Base-by-base conservation (phyloP, 2,113 vertebrate species). In the Gopherus flavomarginatus region DNA sequence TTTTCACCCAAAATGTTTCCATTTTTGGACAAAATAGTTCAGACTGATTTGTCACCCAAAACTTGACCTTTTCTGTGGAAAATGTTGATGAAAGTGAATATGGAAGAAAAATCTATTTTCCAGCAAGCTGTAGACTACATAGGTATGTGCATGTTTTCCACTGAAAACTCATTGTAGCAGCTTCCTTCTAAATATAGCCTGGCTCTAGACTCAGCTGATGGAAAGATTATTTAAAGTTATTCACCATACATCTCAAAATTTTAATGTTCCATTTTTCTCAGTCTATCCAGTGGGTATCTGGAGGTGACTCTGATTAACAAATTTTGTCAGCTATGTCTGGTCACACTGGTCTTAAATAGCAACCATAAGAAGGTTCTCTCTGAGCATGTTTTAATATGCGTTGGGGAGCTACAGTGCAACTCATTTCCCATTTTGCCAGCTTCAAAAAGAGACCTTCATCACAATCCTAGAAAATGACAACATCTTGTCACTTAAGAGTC, bases 191-290 rank as follows among this genome's bases (percentile, higher is more conserved):
- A 97, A 97, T 93, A 83, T 75, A 94, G 93, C 81, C 75, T 82
- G 94, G 53, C 47, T 59, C 57, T 81, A 93, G 96, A 89, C 90
- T 97, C 97, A 95, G 95, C 95, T 89, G n/a, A 96, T 96, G 82
- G 83, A 72, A 83, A 87, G 83, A 90, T 77, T 87, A 31, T 59
- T 11, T 59, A 53, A 89, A 86, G 87, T 50, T 14, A 93, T 79
- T 83, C 89, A 79, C 65, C 85, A 38, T 81, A 89, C 89, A 95
- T 96, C 95, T 96, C 94, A 93, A 93, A 97, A 94, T 95, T 95
- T 96, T 90, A 90, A 92, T 96, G 95, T 90, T 96, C 96, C 81
- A 96, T 85, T 96, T 97, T 96, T 97, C 72, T 80, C 89, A 89
- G 88, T 88, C 92, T 93, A 88, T 96, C 94, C 94, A 79, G 59